These are phyloP conservation scores for Mythimna loreyi DNA, from an alignment of 2,888 invertebrate species.

Conservation along the genomic window DNA sequence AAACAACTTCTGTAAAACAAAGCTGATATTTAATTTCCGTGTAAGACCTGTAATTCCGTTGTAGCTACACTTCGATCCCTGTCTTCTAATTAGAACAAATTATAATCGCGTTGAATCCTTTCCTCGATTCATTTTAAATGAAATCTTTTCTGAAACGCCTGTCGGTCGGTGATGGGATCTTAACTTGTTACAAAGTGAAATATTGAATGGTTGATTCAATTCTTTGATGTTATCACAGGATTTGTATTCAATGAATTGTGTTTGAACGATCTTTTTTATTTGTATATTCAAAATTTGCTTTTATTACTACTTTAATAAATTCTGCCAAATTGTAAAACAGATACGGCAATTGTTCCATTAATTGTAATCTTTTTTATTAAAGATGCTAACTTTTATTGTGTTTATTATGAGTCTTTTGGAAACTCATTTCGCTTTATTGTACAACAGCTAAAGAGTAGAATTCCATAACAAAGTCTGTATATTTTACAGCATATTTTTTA, in stretches of 20 bases:
- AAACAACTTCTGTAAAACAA: not conserved
- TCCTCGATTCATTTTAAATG: conserved; percentile 35
- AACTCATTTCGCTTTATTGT: no score
- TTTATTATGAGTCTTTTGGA: no score
- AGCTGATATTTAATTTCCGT: not conserved
- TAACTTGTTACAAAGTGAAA: conserved; percentile 23
- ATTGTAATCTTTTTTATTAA: no score
- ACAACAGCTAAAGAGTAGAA: no score
- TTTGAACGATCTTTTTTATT: not conserved
- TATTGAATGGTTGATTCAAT: conserved; percentile 13
- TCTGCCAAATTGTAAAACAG: no score
- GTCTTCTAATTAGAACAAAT: conserved; percentile 33
- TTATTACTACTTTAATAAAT: no score
- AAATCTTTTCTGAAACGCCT: conserved; percentile 33
- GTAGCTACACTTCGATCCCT: not conserved
- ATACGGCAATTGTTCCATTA: no score
- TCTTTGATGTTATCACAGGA: conserved; percentile 18
- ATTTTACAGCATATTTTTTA: no score
- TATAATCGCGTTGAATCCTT: conserved; percentile 41
- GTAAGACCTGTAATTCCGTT: not conserved
- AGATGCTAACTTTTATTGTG: no score
- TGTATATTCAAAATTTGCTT: not conserved
- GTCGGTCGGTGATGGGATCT: conserved; percentile 29
- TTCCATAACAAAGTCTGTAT: no score
- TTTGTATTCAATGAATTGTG: conserved; percentile 18